A percentile compares a stretch with the other conserved stretches of the same genome.
Evolutionary conservation across 2,888 invertebrate species (phyloP).

Genomic region (Mellilla xanthometata): DNA sequence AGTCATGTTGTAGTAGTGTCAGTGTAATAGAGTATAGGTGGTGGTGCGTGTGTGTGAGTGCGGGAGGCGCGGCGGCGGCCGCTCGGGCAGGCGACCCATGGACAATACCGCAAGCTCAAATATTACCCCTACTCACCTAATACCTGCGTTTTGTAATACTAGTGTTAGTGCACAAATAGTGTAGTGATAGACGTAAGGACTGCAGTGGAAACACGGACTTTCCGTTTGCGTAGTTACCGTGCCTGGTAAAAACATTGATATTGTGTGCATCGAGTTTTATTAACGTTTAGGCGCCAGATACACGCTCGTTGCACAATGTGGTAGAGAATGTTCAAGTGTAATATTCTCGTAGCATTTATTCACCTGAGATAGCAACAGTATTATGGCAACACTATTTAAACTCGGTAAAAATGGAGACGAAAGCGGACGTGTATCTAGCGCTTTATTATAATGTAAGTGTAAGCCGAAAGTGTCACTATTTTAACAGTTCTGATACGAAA

Average conservation of each 20-base stretch:
- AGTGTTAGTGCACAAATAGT: conserved; percentile 63
- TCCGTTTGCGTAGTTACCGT: conserved; percentile 60
- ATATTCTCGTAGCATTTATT: too few species aligned
- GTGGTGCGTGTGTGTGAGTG: conserved; percentile 35
- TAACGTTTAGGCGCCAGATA: too few species aligned
- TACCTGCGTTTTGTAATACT: conserved; percentile 49
- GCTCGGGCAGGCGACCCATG: conserved; percentile 59
- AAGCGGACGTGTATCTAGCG: too few species aligned
- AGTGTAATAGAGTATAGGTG: conserved; percentile 34
- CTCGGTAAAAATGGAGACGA: too few species aligned
- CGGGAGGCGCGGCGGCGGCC: conserved; percentile 34
- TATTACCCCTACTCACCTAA: conserved; percentile 34
- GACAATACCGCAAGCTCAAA: conserved; percentile 45
- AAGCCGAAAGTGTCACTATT: too few species aligned
- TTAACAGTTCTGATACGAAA: too few species aligned
- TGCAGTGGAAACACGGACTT: conserved; percentile 18
- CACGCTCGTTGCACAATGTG: too few species aligned
- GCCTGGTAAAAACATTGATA: conserved; percentile 44
- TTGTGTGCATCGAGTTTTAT: conserved; percentile 61
- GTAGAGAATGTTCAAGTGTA: too few species aligned
- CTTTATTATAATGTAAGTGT: too few species aligned
- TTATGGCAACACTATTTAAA: too few species aligned
- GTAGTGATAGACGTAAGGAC: conserved; percentile 49
- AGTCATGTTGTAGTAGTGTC: conserved; percentile 9
- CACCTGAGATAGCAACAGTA: too few species aligned